Percentiles rank a stretch among this genome's conserved stretches.
These are phyloP conservation scores for Steatocranus sp. DNA, from an alignment of 2,797 vertebrate species.

Conservation along the genomic window DNA sequence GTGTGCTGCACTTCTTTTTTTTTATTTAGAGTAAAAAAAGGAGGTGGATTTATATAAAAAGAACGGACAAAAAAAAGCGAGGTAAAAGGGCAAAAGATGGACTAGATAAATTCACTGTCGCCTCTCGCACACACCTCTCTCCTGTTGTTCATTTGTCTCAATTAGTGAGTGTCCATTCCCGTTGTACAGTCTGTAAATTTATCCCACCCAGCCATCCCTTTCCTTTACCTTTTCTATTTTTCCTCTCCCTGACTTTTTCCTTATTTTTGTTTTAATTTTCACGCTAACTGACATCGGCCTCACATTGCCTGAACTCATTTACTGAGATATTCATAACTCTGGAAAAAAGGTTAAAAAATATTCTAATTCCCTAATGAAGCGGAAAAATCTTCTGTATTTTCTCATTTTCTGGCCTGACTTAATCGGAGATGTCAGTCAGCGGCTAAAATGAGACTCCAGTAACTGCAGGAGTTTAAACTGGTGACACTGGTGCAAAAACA, in stretches of 20 bases:
- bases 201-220: constrained; percentile 15
- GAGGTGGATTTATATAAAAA: constrained; percentile 27
- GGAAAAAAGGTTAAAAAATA: neutral
- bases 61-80: neutral
- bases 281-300: neutral
- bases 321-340: neutral
- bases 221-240: neutral
- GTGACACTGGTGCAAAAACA: constrained; percentile 14
- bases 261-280: constrained; percentile 12
- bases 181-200: constrained; percentile 32
- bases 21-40: constrained; percentile 16
- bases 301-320: neutral
- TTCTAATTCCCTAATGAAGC: fast-evolving
- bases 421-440: neutral
- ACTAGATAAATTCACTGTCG: constrained; percentile 47
- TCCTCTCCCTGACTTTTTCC: neutral
- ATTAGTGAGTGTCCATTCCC: constrained; percentile 55
- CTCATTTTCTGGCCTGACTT: neutral
- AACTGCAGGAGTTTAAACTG: neutral
- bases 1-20: neutral
- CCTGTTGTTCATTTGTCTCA: constrained; percentile 66
- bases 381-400: neutral
- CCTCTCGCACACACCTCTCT: constrained; percentile 27
- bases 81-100: constrained; percentile 52
- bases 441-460: neutral